Evolutionary conservation across 2,113 vertebrate genomes (phyloP).

Genomic region (Oreocharis arfaki): DNA sequence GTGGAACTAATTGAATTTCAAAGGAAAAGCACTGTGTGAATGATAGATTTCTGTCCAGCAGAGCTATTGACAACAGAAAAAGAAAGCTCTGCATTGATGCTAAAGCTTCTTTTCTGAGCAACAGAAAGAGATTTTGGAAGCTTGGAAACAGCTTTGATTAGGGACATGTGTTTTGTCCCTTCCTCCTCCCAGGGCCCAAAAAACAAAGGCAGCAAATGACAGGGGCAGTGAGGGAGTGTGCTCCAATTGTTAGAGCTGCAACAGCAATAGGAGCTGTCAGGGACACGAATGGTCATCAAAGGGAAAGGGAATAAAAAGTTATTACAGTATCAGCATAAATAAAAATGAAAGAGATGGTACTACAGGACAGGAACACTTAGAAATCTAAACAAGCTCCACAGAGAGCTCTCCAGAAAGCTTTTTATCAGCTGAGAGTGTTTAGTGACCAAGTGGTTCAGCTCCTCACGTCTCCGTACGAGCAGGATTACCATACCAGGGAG

Average conservation of each 20-base stretch:
- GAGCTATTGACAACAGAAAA: constrained; percentile 43
- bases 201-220: constrained; percentile 46
- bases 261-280: background rate
- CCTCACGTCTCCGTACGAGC: background rate
- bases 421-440: background rate
- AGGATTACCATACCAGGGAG: background rate
- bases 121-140: constrained; percentile 37
- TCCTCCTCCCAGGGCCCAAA: background rate
- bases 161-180: background rate
- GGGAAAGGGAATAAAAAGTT: background rate
- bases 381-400: constrained; percentile 7
- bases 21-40: constrained; percentile 34
- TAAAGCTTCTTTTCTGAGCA: constrained; percentile 12
- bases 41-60: constrained; percentile 62
- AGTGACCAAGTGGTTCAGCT: background rate
- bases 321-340: constrained; percentile 18
- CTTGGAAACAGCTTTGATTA: constrained; percentile 27
- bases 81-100: constrained; percentile 47
- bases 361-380: background rate
- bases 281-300: background rate
- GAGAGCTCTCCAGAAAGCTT: background rate
- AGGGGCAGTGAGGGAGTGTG: background rate
- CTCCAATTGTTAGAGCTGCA: background rate
- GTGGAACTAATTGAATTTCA: constrained; percentile 61
- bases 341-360: background rate